phyloP scores from a whole-genome alignment of 2,797 vertebrate genomes.

The Pterois miles region DNA sequence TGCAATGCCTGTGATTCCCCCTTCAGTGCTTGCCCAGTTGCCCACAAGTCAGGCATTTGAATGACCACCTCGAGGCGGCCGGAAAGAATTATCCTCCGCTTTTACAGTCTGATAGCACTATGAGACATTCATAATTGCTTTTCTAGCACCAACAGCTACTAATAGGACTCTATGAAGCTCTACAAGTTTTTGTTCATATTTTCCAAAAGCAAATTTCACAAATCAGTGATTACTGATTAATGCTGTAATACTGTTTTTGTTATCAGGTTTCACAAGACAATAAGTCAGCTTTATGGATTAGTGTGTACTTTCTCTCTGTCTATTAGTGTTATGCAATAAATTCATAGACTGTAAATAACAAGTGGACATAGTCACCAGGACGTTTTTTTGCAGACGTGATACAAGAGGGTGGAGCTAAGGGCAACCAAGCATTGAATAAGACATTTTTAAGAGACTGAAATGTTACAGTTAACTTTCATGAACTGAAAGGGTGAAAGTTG shows the following conservation, averaged over 20 bases:
- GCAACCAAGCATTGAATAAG: too few species aligned
- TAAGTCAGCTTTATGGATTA: neutral
- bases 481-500: too few species aligned
- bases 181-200: constrained; percentile 3
- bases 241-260: neutral
- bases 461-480: too few species aligned
- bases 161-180: neutral
- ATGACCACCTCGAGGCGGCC: constrained; percentile 33
- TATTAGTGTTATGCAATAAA: neutral
- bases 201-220: constrained; percentile 1
- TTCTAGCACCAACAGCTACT: constrained; percentile 18
- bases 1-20: neutral
- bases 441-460: too few species aligned
- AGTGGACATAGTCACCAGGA: too few species aligned
- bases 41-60: constrained; percentile 45
- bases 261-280: neutral
- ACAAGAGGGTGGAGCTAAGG: too few species aligned
- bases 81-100: constrained; percentile 36
- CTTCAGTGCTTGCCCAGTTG: constrained; percentile 15
- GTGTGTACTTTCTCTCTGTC: neutral
- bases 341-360: too few species aligned
- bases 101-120: constrained; percentile 29
- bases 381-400: too few species aligned
- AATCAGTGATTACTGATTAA: neutral
- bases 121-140: constrained; percentile 33